Evolutionary conservation across 2,888 invertebrate genomes (phyloP).

Genomic region (Sesia bembeciformis): DNA sequence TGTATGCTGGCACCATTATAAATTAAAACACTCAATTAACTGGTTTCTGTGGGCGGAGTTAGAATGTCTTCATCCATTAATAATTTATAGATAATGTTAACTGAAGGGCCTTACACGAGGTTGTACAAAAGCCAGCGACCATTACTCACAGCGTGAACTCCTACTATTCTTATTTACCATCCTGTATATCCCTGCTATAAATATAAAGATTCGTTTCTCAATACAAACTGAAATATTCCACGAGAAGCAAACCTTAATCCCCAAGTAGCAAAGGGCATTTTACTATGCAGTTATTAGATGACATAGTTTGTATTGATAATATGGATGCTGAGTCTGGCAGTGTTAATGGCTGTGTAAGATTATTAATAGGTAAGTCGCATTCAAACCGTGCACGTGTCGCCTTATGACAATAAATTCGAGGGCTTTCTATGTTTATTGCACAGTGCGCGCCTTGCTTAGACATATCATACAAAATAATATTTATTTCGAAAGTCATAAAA

Average conservation of each 20-base stretch:
- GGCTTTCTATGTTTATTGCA: constrained; percentile 19
- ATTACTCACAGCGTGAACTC: constrained; percentile 64
- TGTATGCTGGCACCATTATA: constrained; percentile 23
- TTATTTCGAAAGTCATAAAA: neutral
- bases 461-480: neutral
- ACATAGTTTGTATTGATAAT: constrained; percentile 18
- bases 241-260: neutral
- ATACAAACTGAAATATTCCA: constrained; percentile 15
- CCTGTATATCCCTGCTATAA: constrained; percentile 38
- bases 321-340: constrained; percentile 27
- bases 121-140: constrained; percentile 34
- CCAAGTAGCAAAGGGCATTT: neutral
- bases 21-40: constrained; percentile 46
- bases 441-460: neutral
- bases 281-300: neutral
- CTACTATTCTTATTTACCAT: constrained; percentile 49
- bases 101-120: constrained; percentile 29
- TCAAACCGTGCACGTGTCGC: constrained; percentile 22
- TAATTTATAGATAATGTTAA: constrained; percentile 60
- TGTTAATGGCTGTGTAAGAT: constrained; percentile 10
- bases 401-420: constrained; percentile 26
- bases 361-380: constrained; percentile 28
- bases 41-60: constrained; percentile 41
- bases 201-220: constrained; percentile 47
- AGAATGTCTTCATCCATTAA: constrained; percentile 55